These are phyloP conservation scores for Drosophila subpulchrella DNA, from an alignment of 1,140 invertebrate genomes.

Conservation along the genomic window DNA sequence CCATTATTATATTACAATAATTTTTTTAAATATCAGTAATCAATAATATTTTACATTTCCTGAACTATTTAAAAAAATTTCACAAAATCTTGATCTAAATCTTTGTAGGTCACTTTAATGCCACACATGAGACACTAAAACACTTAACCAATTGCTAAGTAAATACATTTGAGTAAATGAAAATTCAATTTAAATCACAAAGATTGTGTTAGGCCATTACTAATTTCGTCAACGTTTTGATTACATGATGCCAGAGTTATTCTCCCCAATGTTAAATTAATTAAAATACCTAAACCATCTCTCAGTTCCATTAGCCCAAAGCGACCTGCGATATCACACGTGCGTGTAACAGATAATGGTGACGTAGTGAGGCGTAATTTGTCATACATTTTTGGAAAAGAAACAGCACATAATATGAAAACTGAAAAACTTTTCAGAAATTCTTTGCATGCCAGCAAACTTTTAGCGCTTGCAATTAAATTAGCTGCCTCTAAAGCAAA, in stretches of 20 bases:
- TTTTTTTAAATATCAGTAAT: too few species aligned
- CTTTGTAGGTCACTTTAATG: slow-evolving; percentile 2
- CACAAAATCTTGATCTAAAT: too few species aligned
- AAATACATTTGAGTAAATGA: slow-evolving; percentile 16
- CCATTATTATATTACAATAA: too few species aligned
- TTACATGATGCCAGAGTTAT: slow-evolving; percentile 15
- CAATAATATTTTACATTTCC: too few species aligned
- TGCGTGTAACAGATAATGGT: neutral
- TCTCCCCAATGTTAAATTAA: slow-evolving; percentile 23
- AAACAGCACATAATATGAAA: slow-evolving; percentile 1
- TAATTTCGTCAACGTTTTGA: slow-evolving; percentile 18
- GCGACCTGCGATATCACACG: neutral
- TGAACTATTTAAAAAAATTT: too few species aligned
- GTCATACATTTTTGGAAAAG: slow-evolving; percentile 27
- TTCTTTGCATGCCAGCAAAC: slow-evolving; percentile 66
- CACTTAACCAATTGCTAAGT: slow-evolving; percentile 18
- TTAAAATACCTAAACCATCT: slow-evolving; percentile 25
- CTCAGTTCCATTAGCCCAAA: slow-evolving; percentile 20
- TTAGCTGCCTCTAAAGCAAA: slow-evolving; percentile 51
- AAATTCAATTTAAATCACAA: slow-evolving; percentile 41
- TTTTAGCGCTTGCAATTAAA: slow-evolving; percentile 72
- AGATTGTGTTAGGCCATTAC: neutral
- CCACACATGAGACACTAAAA: slow-evolving; percentile 6
- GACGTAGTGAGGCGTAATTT: neutral
- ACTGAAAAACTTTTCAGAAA: slow-evolving; percentile 52